Percentiles rank a stretch among this genome's conserved stretches.
These are phyloP conservation scores for Gambusia holbrooki DNA, from an alignment of 2,113 vertebrate species.

Conservation along the genomic window DNA sequence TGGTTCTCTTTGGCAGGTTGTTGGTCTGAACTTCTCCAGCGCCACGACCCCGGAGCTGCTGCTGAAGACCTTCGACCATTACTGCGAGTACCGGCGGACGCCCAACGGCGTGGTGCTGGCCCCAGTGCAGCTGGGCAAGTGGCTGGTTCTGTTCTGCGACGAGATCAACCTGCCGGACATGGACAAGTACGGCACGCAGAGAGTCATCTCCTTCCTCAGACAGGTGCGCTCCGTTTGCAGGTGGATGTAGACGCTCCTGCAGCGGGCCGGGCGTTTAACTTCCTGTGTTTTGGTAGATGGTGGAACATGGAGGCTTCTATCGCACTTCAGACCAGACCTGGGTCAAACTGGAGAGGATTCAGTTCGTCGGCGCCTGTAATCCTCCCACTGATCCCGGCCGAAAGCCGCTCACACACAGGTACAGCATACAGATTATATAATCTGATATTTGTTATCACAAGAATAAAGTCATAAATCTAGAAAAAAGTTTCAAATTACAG, in stretches of 20 bases:
- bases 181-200: constrained; percentile 98
- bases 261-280: neutral
- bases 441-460: too few relatives aligned
- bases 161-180: constrained; percentile 99
- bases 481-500: too few relatives aligned
- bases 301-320: constrained; percentile 98
- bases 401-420: constrained; percentile 97
- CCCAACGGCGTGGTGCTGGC: constrained; percentile 95
- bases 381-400: constrained; percentile 97
- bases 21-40: constrained; percentile 98
- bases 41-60: constrained; percentile 97
- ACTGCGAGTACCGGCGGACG: constrained; percentile 96
- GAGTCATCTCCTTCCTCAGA: constrained; percentile 98
- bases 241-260: neutral
- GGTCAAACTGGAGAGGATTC: constrained; percentile 98
- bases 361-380: constrained; percentile 98
- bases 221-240: constrained; percentile 81
- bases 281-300: constrained; percentile 84
- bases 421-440: neutral
- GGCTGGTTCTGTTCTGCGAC: constrained; percentile 97
- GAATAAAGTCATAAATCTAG: too few relatives aligned
- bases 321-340: constrained; percentile 97
- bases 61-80: constrained; percentile 98
- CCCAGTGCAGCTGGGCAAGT: constrained; percentile 97
- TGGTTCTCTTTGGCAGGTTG: constrained; percentile 83